Percentiles rank a stretch among this genome's conserved stretches.
phyloP scores from a whole-genome alignment of 2,888 invertebrate genomes.

The Ochropacha duplaris region DNA sequence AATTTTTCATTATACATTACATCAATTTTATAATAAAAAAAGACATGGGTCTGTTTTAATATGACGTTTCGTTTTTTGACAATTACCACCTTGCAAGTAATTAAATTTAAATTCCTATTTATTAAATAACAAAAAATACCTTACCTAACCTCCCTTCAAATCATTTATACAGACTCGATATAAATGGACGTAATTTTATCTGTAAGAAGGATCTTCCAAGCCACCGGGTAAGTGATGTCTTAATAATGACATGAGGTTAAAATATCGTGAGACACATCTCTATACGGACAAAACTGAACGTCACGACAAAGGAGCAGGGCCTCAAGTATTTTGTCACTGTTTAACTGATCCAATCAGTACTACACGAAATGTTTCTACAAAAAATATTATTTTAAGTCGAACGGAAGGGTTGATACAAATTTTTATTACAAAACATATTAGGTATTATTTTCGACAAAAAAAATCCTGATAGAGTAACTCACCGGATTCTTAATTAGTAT shows the following conservation, averaged over 20 bases:
- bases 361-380: constrained; percentile 58
- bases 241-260: constrained; percentile 77
- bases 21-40: neutral
- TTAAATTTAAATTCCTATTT: neutral
- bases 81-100: neutral
- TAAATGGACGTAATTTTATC: constrained; percentile 74
- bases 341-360: constrained; percentile 74
- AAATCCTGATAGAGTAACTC: constrained; percentile 46
- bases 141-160: constrained; percentile 37
- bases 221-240: constrained; percentile 82
- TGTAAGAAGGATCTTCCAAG: constrained; percentile 59
- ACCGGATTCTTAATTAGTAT: constrained; percentile 51
- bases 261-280: constrained; percentile 77
- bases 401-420: constrained; percentile 67
- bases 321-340: constrained; percentile 81
- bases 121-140: constrained; percentile 24
- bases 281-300: constrained; percentile 58
- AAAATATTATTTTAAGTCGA: constrained; percentile 49
- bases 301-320: constrained; percentile 71
- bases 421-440: constrained; percentile 60
- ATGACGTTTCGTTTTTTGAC: no score
- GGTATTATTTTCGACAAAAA: constrained; percentile 67
- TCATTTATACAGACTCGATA: constrained; percentile 56
- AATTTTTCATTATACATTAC: neutral
- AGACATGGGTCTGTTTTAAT: no score